Conservation (phyloP, 1,140 invertebrate genomes). For the Drosophila kohkoa region DNA sequence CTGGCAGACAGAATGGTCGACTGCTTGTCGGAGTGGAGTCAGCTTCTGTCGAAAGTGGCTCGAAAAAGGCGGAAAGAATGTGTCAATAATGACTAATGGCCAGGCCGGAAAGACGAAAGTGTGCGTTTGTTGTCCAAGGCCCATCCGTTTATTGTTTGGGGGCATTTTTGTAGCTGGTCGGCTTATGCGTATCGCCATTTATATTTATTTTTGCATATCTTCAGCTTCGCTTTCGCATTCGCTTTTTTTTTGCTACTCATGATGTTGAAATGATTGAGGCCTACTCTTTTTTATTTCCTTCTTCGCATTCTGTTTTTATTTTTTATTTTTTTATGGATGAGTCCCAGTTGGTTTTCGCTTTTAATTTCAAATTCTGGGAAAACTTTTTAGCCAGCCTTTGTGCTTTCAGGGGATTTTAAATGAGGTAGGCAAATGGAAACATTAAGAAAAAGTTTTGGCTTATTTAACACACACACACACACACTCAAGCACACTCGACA, state of each 20-base stretch:
- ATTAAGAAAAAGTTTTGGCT: conserved; percentile 41
- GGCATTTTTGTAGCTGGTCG: conserved; percentile 3
- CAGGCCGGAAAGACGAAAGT: conserved; percentile 33
- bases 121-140: conserved; percentile 15
- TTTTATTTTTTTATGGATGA: conserved; percentile 8
- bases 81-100: conserved; percentile 83
- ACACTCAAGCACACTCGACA: conserved; percentile 3
- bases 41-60: conserved; percentile 22
- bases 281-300: conserved; percentile 34
- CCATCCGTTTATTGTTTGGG: conserved; percentile 37
- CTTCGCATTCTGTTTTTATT: conserved; percentile 13
- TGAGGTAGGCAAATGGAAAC: conserved; percentile 32
- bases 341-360: conserved; percentile 54
- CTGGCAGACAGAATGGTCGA: conserved; percentile 25
- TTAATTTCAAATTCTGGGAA: conserved; percentile 59
- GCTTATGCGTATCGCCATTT: conserved; percentile 38
- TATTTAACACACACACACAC: conserved; percentile 15
- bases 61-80: conserved; percentile 75
- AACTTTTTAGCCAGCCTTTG: conserved; percentile 29
- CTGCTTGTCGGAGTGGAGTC: not conserved
- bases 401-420: conserved; percentile 55
- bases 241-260: conserved; percentile 35
- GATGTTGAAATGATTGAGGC: conserved; percentile 65
- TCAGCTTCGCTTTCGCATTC: conserved; percentile 2
- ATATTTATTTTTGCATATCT: conserved; percentile 72